Percentiles rank a stretch among this genome's conserved stretches.
Evolutionary conservation across 2,888 invertebrate species (phyloP).

Genomic region (Camponotus fellah): DNA sequence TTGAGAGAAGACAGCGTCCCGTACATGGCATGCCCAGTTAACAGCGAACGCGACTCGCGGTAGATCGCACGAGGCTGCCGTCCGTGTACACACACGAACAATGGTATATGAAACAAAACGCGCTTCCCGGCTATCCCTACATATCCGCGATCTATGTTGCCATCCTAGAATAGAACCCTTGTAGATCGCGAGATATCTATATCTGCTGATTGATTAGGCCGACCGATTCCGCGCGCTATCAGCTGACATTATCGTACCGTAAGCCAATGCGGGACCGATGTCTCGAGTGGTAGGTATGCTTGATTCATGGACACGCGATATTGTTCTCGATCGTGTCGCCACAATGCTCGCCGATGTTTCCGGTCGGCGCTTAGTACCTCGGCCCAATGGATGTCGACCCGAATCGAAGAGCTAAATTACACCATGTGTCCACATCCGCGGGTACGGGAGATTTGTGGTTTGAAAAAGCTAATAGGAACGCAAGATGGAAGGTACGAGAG

Average conservation of each 20-base stretch:
- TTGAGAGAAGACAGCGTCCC: slow-evolving; percentile 3
- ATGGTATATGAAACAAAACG: not conserved
- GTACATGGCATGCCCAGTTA: slow-evolving; percentile 17
- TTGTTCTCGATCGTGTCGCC: slow-evolving; percentile 67
- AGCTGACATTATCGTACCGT: slow-evolving; percentile 67
- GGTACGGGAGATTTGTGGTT: slow-evolving; percentile 44
- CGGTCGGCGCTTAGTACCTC: slow-evolving; percentile 48
- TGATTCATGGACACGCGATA: slow-evolving; percentile 71
- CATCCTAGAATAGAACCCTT: not conserved
- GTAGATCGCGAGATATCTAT: slow-evolving; percentile 58
- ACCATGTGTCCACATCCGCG: slow-evolving; percentile 47
- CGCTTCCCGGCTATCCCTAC: not conserved
- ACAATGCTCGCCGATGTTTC: slow-evolving; percentile 60
- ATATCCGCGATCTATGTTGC: not conserved
- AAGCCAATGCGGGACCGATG: slow-evolving; percentile 63
- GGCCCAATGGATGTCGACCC: slow-evolving; percentile 45
- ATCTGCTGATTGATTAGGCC: slow-evolving; percentile 71
- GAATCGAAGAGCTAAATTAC: slow-evolving; percentile 52
- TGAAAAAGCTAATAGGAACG: slow-evolving; percentile 33
- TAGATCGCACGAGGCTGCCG: not conserved
- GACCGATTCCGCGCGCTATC: slow-evolving; percentile 71
- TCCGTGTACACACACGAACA: not conserved
- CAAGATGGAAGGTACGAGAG: not conserved
- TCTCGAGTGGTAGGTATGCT: slow-evolving; percentile 62
- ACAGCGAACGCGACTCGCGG: slow-evolving; percentile 36